Conservation (phyloP, 2,888 invertebrate species). For the Podotricha telesiphe region DNA sequence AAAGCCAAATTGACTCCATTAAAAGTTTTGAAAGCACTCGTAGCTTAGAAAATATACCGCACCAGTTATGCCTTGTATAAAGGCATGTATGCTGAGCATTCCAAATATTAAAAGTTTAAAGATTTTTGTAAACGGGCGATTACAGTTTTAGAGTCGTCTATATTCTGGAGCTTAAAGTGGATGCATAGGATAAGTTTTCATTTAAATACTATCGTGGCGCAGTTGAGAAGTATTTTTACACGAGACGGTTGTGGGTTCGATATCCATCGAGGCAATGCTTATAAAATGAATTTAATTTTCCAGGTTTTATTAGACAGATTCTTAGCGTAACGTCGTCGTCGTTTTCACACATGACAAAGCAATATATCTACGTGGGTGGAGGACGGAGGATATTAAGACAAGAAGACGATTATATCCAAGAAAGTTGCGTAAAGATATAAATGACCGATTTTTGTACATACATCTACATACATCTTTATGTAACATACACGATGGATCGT, state of each 20-base stretch:
- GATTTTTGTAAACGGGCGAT: constrained; percentile 59
- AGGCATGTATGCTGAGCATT: constrained; percentile 67
- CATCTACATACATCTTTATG: no score
- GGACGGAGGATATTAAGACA: no score
- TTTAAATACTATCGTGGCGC: background rate
- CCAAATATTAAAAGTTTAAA: constrained; percentile 70
- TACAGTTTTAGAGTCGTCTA: constrained; percentile 34
- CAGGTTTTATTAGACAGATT: no score
- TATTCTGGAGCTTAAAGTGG: constrained; percentile 10
- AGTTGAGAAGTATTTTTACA: background rate
- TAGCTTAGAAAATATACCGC: constrained; percentile 80
- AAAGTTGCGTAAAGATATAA: no score
- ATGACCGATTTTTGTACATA: no score
- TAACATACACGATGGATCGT: no score
- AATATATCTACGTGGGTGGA: background rate
- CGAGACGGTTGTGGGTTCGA: background rate
- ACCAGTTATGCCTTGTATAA: constrained; percentile 76
- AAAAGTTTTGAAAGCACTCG: constrained; percentile 81
- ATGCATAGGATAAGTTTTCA: background rate
- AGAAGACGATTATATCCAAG: no score
- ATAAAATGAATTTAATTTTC: background rate
- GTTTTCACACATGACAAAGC: background rate
- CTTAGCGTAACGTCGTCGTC: no score
- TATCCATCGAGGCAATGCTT: background rate
- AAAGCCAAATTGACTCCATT: constrained; percentile 81